phyloP scores from a whole-genome alignment of 2,797 vertebrate species.

The Botia almorhae region DNA sequence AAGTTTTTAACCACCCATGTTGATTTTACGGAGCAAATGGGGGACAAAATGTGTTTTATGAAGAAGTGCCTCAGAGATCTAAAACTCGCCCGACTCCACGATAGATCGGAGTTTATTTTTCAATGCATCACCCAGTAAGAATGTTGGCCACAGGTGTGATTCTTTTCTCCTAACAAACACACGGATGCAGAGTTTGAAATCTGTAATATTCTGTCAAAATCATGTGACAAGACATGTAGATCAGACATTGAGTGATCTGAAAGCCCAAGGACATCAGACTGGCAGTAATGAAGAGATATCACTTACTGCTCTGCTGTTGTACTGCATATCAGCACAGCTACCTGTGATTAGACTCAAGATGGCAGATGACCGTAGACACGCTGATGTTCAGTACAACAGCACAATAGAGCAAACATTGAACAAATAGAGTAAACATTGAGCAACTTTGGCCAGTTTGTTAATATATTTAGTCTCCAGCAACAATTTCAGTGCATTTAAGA shows the following conservation, averaged over 20 bases:
- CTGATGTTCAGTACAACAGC: no score
- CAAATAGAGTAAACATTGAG: no score
- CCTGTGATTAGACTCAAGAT: no score
- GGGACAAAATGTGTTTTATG: slow-evolving; percentile 68
- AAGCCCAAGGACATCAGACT: not conserved
- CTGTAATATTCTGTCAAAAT: not conserved
- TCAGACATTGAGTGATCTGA: not conserved
- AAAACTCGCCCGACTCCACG: slow-evolving; percentile 63
- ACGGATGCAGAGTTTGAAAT: not conserved
- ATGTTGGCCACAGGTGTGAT: slow-evolving; percentile 3
- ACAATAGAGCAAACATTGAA: no score
- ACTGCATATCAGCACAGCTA: no score
- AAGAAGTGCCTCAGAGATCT: slow-evolving; percentile 85
- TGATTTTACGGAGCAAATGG: slow-evolving; percentile 63
- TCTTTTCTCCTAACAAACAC: slow-evolving; percentile 19
- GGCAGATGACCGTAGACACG: no score
- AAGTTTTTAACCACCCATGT: slow-evolving; percentile 42
- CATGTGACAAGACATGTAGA: not conserved
- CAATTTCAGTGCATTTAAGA: not conserved
- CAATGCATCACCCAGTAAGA: not conserved
- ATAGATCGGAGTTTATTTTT: slow-evolving; percentile 29
- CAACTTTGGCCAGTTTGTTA: no score
- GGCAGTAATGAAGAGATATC: no score
- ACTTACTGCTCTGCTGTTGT: no score
- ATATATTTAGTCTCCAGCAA: not conserved